Evolutionary conservation across 2,797 vertebrate species (phyloP).

Genomic region (Coranthus polyacanthus): DNA sequence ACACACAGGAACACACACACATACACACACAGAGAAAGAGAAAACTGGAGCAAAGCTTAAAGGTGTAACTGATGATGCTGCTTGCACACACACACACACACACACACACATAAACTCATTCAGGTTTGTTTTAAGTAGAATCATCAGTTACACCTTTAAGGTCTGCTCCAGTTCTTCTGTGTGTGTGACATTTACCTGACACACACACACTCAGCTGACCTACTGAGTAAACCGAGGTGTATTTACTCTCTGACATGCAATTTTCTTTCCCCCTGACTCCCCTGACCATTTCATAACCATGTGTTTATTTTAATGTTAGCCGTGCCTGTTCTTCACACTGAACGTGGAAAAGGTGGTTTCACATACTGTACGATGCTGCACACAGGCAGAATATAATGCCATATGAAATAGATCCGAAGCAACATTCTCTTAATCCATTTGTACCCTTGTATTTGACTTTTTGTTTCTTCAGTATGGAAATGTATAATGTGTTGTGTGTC

Average conservation of each 20-base stretch:
- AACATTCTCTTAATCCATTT: too few species aligned
- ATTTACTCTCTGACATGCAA: background rate
- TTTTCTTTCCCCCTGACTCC: background rate
- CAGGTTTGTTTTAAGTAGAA: too few species aligned
- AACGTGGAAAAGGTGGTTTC: too few species aligned
- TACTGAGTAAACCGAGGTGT: background rate
- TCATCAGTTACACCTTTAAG: too few species aligned
- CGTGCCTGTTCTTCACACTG: too few species aligned
- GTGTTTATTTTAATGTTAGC: background rate
- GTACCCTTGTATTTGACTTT: too few species aligned
- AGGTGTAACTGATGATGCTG: background rate
- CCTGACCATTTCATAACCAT: background rate
- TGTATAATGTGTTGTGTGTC: too few species aligned
- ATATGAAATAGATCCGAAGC: too few species aligned
- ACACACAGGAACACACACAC: background rate
- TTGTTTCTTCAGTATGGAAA: too few species aligned
- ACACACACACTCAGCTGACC: background rate
- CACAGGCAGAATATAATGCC: too few species aligned
- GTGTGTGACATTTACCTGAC: background rate
- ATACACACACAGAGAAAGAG: background rate
- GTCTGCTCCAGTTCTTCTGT: background rate
- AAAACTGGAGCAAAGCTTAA: background rate
- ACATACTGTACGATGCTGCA: too few species aligned
- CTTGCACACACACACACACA: background rate
- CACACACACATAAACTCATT: conserved; percentile 3